Evolutionary conservation across 2,888 invertebrate genomes (phyloP).

Genomic region (Myathropa florea): DNA sequence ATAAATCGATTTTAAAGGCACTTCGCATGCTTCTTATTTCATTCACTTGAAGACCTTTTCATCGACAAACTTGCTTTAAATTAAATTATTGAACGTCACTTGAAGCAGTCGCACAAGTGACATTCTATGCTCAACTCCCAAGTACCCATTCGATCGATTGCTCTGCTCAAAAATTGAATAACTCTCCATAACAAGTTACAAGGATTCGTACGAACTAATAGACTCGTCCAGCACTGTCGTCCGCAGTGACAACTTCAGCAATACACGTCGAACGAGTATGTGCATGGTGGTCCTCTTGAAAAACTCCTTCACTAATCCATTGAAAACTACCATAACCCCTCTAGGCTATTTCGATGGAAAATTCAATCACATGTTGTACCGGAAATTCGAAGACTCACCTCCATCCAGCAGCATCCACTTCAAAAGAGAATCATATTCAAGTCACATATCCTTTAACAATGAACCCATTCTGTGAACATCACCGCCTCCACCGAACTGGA

Average conservation of each 20-base stretch:
- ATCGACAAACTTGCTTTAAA: no score
- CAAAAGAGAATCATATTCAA: slow-evolving; percentile 15
- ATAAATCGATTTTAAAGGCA: no score
- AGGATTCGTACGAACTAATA: neutral
- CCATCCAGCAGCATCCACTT: neutral
- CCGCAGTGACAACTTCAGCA: neutral
- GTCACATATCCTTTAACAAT: slow-evolving; percentile 44
- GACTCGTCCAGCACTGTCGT: neutral
- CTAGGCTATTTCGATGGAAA: neutral
- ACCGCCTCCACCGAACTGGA: neutral
- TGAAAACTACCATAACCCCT: neutral
- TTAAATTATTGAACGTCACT: no score
- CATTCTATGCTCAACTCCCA: no score
- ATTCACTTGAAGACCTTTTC: no score
- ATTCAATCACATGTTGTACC: neutral
- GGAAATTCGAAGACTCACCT: neutral
- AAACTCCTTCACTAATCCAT: neutral
- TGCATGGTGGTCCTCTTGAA: neutral
- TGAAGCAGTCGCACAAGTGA: no score
- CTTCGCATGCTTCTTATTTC: no score
- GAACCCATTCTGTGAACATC: neutral
- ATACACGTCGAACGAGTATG: neutral
- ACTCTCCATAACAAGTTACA: no score
- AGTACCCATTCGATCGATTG: no score
- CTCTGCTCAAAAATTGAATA: no score